These are phyloP conservation scores for Cyclophora albipunctata DNA, from an alignment of 2,888 invertebrate species.

Conservation along the genomic window DNA sequence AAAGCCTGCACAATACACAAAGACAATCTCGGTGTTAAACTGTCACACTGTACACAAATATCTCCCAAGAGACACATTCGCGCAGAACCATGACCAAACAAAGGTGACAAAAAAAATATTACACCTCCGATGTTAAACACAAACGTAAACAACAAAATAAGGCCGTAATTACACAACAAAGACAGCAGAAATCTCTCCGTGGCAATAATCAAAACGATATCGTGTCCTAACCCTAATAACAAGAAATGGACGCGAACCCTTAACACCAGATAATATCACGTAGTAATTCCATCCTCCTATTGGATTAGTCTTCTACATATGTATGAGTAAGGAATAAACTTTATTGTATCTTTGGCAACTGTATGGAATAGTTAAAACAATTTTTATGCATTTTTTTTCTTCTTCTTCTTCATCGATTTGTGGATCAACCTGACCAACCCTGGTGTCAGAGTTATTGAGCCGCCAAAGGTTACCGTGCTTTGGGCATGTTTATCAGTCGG, in stretches of 20 bases:
- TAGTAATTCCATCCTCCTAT: slow-evolving; percentile 37
- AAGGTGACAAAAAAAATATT: too few species aligned
- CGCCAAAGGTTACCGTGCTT: too few species aligned
- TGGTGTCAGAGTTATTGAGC: too few species aligned
- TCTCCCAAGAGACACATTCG: too few species aligned
- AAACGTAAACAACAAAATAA: slow-evolving; percentile 6
- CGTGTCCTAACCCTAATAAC: slow-evolving; percentile 37
- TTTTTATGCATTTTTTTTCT: slow-evolving; percentile 12
- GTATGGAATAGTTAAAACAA: slow-evolving; percentile 10
- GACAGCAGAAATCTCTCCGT: slow-evolving; percentile 19
- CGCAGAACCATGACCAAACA: too few species aligned
- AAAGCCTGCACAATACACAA: too few species aligned
- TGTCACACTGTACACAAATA: too few species aligned
- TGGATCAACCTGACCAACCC: not conserved
- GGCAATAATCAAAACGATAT: slow-evolving; percentile 21
- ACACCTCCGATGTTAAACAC: too few species aligned
- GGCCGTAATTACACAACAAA: slow-evolving; percentile 17
- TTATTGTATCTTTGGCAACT: slow-evolving; percentile 17
- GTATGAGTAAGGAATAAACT: slow-evolving; percentile 19
- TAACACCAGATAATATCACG: slow-evolving; percentile 35
- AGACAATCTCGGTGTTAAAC: too few species aligned
- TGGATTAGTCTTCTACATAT: slow-evolving; percentile 21
- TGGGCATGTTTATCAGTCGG: too few species aligned
- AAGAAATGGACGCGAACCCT: slow-evolving; percentile 45
- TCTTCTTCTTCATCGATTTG: slow-evolving; percentile 20